Percentiles rank a stretch among this genome's conserved stretches.
Conservation (phyloP, 2,888 invertebrate species). For the Masnerella sp. region DNA sequence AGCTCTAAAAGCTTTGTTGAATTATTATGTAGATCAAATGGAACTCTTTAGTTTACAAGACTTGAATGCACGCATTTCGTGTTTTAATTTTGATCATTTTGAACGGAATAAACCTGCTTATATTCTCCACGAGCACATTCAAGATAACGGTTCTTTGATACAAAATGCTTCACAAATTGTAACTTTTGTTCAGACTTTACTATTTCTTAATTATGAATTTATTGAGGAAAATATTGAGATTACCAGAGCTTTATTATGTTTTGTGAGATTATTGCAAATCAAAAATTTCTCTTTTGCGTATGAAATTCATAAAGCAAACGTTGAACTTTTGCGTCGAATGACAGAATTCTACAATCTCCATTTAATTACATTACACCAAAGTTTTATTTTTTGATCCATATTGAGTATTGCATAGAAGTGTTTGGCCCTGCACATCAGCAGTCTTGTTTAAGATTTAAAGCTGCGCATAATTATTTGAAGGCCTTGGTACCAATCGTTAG, state of each 20-base stretch:
- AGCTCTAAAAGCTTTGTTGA: background rate
- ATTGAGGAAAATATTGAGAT: background rate
- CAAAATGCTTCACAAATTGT: conserved; percentile 16
- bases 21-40: background rate
- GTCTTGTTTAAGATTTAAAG: conserved; percentile 61
- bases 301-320: background rate
- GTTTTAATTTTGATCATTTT: conserved; percentile 59
- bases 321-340: background rate
- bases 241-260: background rate
- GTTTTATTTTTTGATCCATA: conserved; percentile 53
- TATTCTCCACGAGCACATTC: background rate
- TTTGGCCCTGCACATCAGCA: conserved; percentile 57
- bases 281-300: conserved; percentile 4
- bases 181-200: conserved; percentile 8
- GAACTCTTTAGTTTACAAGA: conserved; percentile 56
- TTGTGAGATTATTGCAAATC: conserved; percentile 3
- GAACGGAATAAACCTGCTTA: conserved; percentile 56
- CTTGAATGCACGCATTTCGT: conserved; percentile 47
- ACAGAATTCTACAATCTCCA: background rate
- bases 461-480: conserved; percentile 52
- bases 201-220: conserved; percentile 9
- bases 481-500: conserved; percentile 53
- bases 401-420: conserved; percentile 43
- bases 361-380: conserved; percentile 10
- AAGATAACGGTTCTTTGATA: background rate